These are phyloP conservation scores for Sphecodes monilicornis DNA, from an alignment of 2,888 invertebrate species.

Conservation along the genomic window DNA sequence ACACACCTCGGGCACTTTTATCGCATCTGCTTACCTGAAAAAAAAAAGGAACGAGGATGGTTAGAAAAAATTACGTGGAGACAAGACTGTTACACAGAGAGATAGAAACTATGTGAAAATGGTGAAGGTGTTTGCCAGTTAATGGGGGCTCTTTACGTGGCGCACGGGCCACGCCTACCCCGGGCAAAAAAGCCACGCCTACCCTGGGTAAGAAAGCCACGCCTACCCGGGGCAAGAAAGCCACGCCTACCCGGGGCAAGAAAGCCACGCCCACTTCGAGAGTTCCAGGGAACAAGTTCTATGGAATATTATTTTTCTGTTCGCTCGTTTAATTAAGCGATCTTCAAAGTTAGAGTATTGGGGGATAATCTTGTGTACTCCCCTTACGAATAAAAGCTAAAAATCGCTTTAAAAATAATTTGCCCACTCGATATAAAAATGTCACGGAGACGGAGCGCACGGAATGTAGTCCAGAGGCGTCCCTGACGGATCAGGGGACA, in stretches of 20 bases:
- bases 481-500: slow-evolving; percentile 10
- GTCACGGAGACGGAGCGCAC: background rate
- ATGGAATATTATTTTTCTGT: background rate
- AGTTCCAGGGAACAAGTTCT: background rate
- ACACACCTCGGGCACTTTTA: background rate
- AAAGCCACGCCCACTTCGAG: background rate
- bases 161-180: background rate
- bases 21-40: slow-evolving; percentile 73
- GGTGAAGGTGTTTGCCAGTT: no score
- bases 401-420: background rate
- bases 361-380: no score
- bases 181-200: background rate
- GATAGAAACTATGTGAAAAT: no score
- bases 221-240: background rate
- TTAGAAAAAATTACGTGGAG: background rate
- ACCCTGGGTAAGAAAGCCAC: no score
- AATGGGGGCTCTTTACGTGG: no score
- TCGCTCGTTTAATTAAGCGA: background rate
- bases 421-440: background rate
- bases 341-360: background rate
- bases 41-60: slow-evolving; percentile 57
- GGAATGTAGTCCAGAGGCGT: background rate
- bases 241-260: no score
- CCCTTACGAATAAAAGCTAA: no score
- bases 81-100: no score